Conservation (phyloP, 2,888 invertebrate genomes). For the Sinodicranocentrus sp. region DNA sequence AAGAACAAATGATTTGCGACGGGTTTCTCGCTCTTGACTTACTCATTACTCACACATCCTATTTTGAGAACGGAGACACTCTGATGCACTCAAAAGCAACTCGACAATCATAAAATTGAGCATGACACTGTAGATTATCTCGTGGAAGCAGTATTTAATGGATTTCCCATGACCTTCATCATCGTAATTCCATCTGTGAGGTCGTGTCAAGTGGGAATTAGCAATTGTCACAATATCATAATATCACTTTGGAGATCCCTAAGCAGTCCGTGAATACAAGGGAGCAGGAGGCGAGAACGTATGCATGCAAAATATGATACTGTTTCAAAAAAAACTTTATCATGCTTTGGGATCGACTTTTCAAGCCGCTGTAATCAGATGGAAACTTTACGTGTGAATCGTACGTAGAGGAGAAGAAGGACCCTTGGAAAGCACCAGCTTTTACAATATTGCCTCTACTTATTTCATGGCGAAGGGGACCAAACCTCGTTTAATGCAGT, state of each 20-base stretch:
- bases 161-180: constrained; percentile 76
- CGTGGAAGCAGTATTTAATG: constrained; percentile 72
- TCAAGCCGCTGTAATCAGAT: too few relatives aligned
- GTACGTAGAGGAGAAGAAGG: too few relatives aligned
- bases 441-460: too few relatives aligned
- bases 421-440: too few relatives aligned
- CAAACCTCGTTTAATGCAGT: too few relatives aligned
- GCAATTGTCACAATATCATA: constrained; percentile 70
- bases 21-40: constrained; percentile 62
- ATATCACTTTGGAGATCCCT: constrained; percentile 61
- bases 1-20: constrained; percentile 64
- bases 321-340: too few relatives aligned
- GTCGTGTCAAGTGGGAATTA: constrained; percentile 77
- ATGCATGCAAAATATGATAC: too few relatives aligned
- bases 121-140: constrained; percentile 75
- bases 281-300: too few relatives aligned
- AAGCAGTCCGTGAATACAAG: background rate
- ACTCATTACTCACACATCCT: background rate
- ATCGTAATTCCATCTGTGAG: constrained; percentile 74
- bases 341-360: too few relatives aligned
- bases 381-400: too few relatives aligned
- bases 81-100: background rate
- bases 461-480: too few relatives aligned
- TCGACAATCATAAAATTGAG: constrained; percentile 64
- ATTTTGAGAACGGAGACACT: background rate